phyloP scores from a whole-genome alignment of 2,113 vertebrate species.

The Solea solea region DNA sequence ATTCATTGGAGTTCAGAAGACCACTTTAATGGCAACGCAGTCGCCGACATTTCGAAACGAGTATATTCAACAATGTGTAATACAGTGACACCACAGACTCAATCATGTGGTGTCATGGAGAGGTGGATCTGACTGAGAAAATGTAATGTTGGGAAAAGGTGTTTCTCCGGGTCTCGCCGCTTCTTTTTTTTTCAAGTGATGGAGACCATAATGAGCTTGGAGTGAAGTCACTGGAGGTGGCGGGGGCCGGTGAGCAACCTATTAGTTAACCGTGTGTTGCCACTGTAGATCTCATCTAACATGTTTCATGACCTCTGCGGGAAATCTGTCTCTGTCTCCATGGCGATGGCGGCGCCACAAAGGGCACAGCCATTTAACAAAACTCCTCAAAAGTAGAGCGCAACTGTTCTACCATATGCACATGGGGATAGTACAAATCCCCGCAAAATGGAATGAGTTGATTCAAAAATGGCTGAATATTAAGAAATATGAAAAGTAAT shows the following conservation, averaged over 20 bases:
- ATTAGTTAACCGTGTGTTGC: slow-evolving; percentile 49
- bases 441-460: background rate
- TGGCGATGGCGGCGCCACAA: slow-evolving; percentile 30
- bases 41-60: background rate
- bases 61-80: slow-evolving; percentile 19
- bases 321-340: slow-evolving; percentile 31
- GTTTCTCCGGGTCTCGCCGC: background rate
- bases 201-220: slow-evolving; percentile 44
- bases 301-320: slow-evolving; percentile 37
- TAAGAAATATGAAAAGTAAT: slow-evolving; percentile 25
- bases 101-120: background rate
- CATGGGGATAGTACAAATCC: background rate
- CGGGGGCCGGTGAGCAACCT: background rate
- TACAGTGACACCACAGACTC: slow-evolving; percentile 3
- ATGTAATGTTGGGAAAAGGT: background rate
- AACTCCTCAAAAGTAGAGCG: slow-evolving; percentile 14
- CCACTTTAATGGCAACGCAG: background rate
- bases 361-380: slow-evolving; percentile 8
- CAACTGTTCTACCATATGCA: background rate
- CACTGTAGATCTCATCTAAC: slow-evolving; percentile 35
- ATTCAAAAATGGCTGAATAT: slow-evolving; percentile 39
- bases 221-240: slow-evolving; percentile 23
- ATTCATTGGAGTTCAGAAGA: background rate
- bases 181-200: background rate
- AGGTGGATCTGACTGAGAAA: slow-evolving; percentile 11